Evolutionary conservation across 2,888 invertebrate genomes (phyloP).

Genomic region (Macroteleia sp.): DNA sequence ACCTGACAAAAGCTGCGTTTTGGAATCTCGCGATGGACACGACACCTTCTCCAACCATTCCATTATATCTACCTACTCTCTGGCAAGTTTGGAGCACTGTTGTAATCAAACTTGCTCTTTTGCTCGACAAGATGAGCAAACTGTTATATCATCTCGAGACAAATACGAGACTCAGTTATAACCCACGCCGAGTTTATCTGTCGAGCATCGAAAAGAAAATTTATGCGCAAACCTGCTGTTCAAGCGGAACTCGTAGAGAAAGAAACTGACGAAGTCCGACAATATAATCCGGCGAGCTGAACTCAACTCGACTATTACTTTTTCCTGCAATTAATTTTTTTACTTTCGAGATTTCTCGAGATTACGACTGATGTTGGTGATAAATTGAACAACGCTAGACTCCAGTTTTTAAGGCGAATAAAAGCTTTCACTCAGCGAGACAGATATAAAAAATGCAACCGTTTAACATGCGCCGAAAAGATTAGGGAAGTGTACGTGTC

Average conservation of each 20-base stretch:
- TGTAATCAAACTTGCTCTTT: constrained; percentile 14
- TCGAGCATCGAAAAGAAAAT: background rate
- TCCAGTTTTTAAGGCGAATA: background rate
- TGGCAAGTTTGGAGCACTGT: constrained; percentile 28
- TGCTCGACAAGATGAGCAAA: too few relatives aligned
- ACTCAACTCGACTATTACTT: constrained; percentile 12
- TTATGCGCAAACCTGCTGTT: constrained; percentile 12
- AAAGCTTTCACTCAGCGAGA: too few relatives aligned
- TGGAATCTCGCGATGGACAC: constrained; percentile 28
- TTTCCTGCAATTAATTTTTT: constrained; percentile 41
- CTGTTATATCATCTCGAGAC: constrained; percentile 7
- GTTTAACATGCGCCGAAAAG: too few relatives aligned
- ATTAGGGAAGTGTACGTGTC: too few relatives aligned
- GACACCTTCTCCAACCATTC: constrained; percentile 22
- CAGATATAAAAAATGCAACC: background rate
- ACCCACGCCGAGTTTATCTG: constrained; percentile 7
- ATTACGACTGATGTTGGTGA: constrained; percentile 15
- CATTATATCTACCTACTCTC: constrained; percentile 17
- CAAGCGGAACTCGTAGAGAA: background rate
- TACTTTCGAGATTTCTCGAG: constrained; percentile 17
- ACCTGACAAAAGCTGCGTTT: constrained; percentile 29
- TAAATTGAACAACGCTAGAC: constrained; percentile 12
- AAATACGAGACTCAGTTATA: constrained; percentile 4
- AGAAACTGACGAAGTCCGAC: constrained; percentile 23
- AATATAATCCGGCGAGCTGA: constrained; percentile 15